A percentile compares a stretch with the other conserved stretches of the same genome.
Conservation (phyloP, 2,113 vertebrate species). For the Oenanthe oenanthe region DNA sequence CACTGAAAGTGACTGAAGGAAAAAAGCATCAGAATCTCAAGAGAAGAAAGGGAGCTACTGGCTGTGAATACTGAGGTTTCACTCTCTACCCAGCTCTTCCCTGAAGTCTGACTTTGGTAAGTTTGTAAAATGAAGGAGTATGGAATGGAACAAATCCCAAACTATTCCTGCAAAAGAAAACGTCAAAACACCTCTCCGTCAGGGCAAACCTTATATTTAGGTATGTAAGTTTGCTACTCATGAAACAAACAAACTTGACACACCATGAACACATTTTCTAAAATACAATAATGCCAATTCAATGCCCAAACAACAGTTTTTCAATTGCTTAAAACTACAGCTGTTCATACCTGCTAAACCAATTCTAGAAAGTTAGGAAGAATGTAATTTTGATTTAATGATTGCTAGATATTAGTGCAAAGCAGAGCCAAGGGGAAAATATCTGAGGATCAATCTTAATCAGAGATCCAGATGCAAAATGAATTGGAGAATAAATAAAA, state of each 20-base stretch:
- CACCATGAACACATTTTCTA: background rate
- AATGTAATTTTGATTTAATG: background rate
- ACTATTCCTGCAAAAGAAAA: background rate
- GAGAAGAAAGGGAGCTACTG: background rate
- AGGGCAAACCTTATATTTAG: background rate
- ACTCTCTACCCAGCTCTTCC: background rate
- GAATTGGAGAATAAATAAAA: conserved; percentile 38
- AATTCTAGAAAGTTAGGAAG: background rate
- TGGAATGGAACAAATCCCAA: background rate
- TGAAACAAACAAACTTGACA: background rate
- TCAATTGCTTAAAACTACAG: background rate
- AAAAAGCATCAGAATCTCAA: background rate
- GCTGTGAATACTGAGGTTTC: background rate
- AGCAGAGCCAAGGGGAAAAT: background rate
- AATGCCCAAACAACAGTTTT: background rate
- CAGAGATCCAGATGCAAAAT: conserved; percentile 1
- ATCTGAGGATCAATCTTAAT: background rate
- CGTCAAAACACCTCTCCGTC: background rate
- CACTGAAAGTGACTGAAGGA: background rate
- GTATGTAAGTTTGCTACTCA: background rate
- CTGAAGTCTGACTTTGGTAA: background rate
- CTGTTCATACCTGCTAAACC: background rate
- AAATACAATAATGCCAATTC: background rate
- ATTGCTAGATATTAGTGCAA: background rate
- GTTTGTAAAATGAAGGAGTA: background rate